phyloP scores from a whole-genome alignment of 2,113 vertebrate genomes.

The Pedetes capensis region DNA sequence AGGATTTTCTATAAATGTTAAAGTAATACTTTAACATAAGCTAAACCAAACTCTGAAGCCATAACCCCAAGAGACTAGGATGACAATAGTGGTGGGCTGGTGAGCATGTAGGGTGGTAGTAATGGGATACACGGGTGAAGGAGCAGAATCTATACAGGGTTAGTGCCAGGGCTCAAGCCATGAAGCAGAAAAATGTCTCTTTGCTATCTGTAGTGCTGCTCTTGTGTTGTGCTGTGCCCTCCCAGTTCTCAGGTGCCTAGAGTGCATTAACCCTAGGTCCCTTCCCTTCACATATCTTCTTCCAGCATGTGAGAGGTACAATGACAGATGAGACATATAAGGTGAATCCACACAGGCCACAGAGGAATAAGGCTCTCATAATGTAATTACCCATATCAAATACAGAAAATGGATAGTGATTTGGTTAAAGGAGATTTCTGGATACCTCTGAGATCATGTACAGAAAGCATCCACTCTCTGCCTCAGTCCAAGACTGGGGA shows the following conservation, averaged over 20 bases:
- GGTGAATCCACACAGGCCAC: not conserved
- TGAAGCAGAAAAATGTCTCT: not conserved
- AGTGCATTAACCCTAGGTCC: accelerated
- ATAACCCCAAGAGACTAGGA: not conserved
- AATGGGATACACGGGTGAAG: accelerated
- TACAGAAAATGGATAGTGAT: not conserved
- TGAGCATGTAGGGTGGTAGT: too few species aligned
- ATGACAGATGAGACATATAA: not conserved
- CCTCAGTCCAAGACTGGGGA: not conserved
- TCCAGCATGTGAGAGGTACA: not conserved
- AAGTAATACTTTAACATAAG: not conserved
- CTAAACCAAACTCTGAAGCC: not conserved
- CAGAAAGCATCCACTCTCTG: not conserved
- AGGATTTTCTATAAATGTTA: not conserved
- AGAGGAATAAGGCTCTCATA: not conserved
- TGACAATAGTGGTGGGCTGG: accelerated
- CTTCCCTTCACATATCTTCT: not conserved
- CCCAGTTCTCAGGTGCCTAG: not conserved
- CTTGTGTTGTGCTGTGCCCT: accelerated
- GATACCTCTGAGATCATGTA: not conserved
- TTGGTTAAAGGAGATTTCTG: not conserved
- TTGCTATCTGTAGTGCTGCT: not conserved
- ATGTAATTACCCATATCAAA: not conserved
- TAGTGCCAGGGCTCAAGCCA: not conserved
- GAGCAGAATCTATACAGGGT: too few species aligned